phyloP scores from a whole-genome alignment of 2,888 invertebrate species.

The Erpobdella octoculata region DNA sequence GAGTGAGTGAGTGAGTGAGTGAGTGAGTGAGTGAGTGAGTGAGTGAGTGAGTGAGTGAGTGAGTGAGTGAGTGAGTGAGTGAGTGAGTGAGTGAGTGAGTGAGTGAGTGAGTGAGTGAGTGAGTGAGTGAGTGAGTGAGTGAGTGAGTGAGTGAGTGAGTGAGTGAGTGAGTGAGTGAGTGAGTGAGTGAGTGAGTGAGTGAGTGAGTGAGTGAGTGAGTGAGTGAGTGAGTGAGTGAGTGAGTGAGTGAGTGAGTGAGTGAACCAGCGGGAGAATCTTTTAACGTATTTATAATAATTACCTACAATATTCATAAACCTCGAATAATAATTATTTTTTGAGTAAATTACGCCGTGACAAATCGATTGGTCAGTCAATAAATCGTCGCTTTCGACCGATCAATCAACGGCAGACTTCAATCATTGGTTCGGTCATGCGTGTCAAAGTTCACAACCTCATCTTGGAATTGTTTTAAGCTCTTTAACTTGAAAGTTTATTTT shows the following conservation, averaged over 20 bases:
- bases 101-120: conserved; percentile 9
- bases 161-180: not conserved
- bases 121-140: not conserved
- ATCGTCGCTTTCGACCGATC: too few relatives aligned
- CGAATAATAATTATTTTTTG: too few relatives aligned
- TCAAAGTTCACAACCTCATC: too few relatives aligned
- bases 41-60: not conserved
- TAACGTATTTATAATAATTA: too few relatives aligned
- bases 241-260: not conserved
- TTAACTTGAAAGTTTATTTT: too few relatives aligned
- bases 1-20: not conserved
- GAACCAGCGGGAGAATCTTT: not conserved
- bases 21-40: not conserved
- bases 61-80: not conserved
- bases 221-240: not conserved
- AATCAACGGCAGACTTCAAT: too few relatives aligned
- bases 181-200: not conserved
- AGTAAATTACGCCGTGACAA: too few relatives aligned
- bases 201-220: not conserved
- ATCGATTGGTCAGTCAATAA: too few relatives aligned
- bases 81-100: not conserved
- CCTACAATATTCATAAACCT: too few relatives aligned
- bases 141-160: not conserved
- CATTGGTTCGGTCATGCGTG: too few relatives aligned
- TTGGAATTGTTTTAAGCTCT: too few relatives aligned